Evolutionary conservation across 2,888 invertebrate species (phyloP).

Genomic region (Agrenia bidenticulata): DNA sequence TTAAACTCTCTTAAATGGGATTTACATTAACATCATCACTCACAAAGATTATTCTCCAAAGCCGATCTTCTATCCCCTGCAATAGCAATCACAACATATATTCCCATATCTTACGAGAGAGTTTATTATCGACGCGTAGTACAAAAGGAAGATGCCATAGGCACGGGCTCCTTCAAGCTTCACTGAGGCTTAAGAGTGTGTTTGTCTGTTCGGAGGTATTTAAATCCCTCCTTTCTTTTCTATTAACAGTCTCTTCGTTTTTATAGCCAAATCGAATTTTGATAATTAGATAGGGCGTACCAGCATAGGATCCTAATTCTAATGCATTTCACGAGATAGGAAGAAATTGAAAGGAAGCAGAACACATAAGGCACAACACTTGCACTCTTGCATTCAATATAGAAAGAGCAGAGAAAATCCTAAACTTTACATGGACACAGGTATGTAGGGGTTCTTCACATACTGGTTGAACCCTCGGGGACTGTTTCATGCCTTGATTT

Average conservation of each 20-base stretch:
- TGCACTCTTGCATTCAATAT: too few relatives aligned
- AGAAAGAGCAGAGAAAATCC: background rate
- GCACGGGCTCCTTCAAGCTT: constrained; percentile 19
- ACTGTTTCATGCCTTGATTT: constrained; percentile 1
- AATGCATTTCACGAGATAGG: too few relatives aligned
- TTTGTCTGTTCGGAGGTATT: constrained; percentile 14
- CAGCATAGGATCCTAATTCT: background rate
- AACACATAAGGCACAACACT: too few relatives aligned
- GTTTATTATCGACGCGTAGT: background rate
- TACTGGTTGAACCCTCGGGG: background rate
- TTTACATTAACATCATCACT: constrained; percentile 2
- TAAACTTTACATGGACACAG: background rate
- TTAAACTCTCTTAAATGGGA: background rate
- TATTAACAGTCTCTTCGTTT: constrained; percentile 10
- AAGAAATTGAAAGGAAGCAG: too few relatives aligned
- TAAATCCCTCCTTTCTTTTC: constrained; percentile 22
- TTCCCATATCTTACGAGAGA: too few relatives aligned
- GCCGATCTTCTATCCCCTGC: background rate
- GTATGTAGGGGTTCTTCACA: background rate
- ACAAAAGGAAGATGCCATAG: constrained; percentile 15
- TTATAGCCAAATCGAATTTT: constrained; percentile 17
- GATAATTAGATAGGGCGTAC: constrained; percentile 17
- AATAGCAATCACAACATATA: too few relatives aligned
- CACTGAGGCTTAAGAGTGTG: background rate
- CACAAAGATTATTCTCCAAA: background rate